Base-by-base conservation (phyloP, 2,888 invertebrate genomes). In the Eubasilissa splendida region DNA sequence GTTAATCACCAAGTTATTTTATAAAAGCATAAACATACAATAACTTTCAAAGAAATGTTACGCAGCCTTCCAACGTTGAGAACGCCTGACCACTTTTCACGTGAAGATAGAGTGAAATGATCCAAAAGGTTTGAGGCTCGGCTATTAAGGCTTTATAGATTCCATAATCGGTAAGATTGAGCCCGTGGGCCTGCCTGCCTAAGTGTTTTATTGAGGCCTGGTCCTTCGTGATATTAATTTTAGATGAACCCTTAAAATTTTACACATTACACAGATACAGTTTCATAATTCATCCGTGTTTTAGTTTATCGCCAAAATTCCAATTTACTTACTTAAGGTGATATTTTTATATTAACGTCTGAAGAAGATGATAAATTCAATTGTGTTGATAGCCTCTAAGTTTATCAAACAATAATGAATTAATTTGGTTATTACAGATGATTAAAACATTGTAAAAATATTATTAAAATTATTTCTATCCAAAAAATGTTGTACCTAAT, bases 81-180 rank as follows among this genome's bases (percentile, higher is more conserved):
- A 70, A 53, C 71, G 33, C 56, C 77, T 71, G 70, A 42, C 60
- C 60, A 53, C 71, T 59, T 54, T 33, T 56, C 31, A 33, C 56
- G n/a, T 56, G 54, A 71, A 70, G 52, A 70, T 68, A 77, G 58
- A 70, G 70, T 77, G 60, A 60, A 77, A 77, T 70, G 59, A 70
- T 52, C 71, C 60, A n/a, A 70, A 77, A 70, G 77, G 33, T 70
- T 58, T 77, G 59, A 77, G 78, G 53, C 59, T 78, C 54, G 59
- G 66, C 79, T 79, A 70, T 80, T 80, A 80, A 66, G 76, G 80
- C 71, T 80, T 80, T 80, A 80, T 80, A 70, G 80, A 76, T 80
- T 76, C 80, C 66, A 80, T 80, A 76, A 80, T 60, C 76, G 70
- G 76, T 80, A 52, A 63, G 63, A 73, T 53, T 50, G 31, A 33